phyloP scores from a whole-genome alignment of 2,888 invertebrate genomes.

The Caenorhabditis zanzibari region DNA sequence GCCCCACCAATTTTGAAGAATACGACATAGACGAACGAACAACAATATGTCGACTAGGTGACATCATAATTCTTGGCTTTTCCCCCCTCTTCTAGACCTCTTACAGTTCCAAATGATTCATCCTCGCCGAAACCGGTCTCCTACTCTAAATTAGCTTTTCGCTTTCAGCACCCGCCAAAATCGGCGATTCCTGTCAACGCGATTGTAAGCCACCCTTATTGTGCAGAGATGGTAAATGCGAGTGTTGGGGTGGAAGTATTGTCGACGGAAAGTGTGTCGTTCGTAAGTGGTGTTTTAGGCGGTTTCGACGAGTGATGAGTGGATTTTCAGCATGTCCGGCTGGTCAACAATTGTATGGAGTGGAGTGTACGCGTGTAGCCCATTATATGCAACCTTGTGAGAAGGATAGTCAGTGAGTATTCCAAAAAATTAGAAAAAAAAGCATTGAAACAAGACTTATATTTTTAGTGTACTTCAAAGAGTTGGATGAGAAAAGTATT shows the following conservation, averaged over 20 bases:
- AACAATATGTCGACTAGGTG: conserved; percentile 82
- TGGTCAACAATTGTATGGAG: conserved; percentile 82
- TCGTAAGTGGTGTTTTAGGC: conserved; percentile 74
- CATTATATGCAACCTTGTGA: conserved; percentile 81
- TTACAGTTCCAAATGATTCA: conserved; percentile 49
- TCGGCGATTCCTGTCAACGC: conserved; percentile 82
- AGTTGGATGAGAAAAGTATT: too few species aligned
- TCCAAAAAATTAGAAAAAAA: not conserved
- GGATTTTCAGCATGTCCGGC: conserved; percentile 79
- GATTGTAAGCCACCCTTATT: conserved; percentile 83
- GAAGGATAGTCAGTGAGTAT: conserved; percentile 67
- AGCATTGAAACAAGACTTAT: not conserved
- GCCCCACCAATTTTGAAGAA: conserved; percentile 83
- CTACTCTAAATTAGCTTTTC: conserved; percentile 48
- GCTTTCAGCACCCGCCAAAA: conserved; percentile 81
- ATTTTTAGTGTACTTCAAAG: too few species aligned
- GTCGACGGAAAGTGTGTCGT: conserved; percentile 82
- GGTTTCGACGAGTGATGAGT: not conserved
- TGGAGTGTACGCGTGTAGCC: conserved; percentile 81
- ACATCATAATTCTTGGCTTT: conserved; percentile 50
- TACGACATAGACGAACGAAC: conserved; percentile 79
- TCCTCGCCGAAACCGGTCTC: conserved; percentile 39
- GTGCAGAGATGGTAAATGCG: conserved; percentile 83
- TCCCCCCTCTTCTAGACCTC: conserved; percentile 17
- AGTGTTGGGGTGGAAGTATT: conserved; percentile 83